phyloP scores from a whole-genome alignment of 2,113 vertebrate genomes.

The Dicrurus megarhynchus region DNA sequence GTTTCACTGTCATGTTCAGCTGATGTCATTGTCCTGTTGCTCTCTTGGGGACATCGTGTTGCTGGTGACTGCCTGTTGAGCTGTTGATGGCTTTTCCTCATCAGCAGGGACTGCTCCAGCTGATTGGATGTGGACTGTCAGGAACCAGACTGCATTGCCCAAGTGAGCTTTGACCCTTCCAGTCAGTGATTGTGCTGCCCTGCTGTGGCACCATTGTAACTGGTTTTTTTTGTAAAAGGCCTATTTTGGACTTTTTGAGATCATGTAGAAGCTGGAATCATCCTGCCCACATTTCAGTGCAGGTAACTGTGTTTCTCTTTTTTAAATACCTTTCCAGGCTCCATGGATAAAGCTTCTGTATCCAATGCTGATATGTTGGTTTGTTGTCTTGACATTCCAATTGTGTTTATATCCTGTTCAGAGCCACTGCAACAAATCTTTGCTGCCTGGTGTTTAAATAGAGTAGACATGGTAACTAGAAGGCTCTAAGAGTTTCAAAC shows the following conservation, averaged over 20 bases:
- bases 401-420: neutral
- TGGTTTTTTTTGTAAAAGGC: neutral
- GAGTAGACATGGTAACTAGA: neutral
- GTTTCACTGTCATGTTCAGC: neutral
- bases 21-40: neutral
- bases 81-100: neutral
- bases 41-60: accelerated
- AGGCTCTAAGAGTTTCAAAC: neutral
- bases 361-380: neutral
- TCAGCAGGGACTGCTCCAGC: neutral
- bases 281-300: neutral
- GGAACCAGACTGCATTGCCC: neutral
- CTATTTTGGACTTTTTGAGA: neutral
- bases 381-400: neutral
- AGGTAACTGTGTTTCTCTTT: neutral
- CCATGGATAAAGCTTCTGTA: neutral
- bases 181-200: neutral
- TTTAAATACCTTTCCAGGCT: neutral
- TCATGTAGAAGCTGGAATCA: neutral
- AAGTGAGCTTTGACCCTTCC: neutral
- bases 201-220: neutral
- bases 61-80: neutral
- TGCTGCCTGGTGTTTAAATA: neutral
- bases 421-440: neutral
- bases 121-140: neutral